Evolutionary conservation across 2,888 invertebrate species (phyloP), one percentile per base, ranked within the genome.

Genomic region (Erebia aethiops): DNA sequence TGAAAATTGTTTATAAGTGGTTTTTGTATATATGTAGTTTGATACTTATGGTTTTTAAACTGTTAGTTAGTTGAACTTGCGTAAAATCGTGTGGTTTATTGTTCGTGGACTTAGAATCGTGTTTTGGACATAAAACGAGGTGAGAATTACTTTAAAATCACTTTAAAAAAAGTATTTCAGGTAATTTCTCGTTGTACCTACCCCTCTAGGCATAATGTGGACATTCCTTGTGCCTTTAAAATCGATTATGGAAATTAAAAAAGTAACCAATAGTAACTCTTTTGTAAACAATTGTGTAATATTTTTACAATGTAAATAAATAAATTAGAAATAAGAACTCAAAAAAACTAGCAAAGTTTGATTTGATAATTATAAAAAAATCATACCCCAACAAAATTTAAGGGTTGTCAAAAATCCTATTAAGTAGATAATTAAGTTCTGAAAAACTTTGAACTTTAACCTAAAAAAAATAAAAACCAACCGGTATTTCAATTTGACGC

Each of bases 1-100:
- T 71, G 69, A 41, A 79, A 84, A 86, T 79, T 74, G 81, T 84
- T 83, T 86, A 83, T 67, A 72, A 81, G 86, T 82, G 82, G 81
- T 85, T 67, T 64, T 58, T 46, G 43, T 60, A 62, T 43, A 43
- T 26, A 62, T 43, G 18, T 26, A 63, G 21, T 16, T 41, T 64
- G 35, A 41, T 54, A 41, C 41, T n/a, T n/a, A n/a, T n/a, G 11
- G 16, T 54, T 51, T 61, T 61, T 62, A 11, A 62, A 54, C 43
- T 14, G 18, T 26, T 66, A 13, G n/a, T 57, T 52, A 41, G 26
- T 49, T 63, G 13, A 13, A 63, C 56, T 49, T 51, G 35, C 21
- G 16, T 60, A 14, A 14, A 54, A 26, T n/a, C 26, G 21, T 57
- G 71, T 69, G 73, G 56, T 69, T 51, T 67, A 18, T 66, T 65